Evolutionary conservation across 2,888 invertebrate genomes (phyloP).

Genomic region (Phymatocera aterrima): DNA sequence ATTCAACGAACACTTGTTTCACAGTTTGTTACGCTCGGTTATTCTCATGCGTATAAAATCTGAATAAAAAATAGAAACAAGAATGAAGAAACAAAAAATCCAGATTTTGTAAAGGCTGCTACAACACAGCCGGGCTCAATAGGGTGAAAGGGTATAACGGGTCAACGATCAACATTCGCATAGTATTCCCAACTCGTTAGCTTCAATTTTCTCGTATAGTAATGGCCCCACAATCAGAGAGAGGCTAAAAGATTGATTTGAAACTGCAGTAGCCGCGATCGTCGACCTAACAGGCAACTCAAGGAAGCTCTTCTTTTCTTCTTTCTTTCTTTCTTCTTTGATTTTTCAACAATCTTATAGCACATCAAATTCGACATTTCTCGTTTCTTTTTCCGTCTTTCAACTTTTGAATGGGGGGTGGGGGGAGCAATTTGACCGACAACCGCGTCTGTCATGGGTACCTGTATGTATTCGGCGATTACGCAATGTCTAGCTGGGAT

Average conservation of each 20-base stretch:
- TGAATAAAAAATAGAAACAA: neutral
- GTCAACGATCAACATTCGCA: constrained; percentile 3
- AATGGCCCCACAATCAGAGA: neutral
- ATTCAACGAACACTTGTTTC: constrained; percentile 9
- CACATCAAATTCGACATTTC: too few species aligned
- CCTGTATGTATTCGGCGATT: neutral
- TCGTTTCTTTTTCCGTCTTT: neutral
- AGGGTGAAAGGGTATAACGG: neutral
- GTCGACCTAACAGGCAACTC: neutral
- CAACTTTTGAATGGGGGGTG: neutral
- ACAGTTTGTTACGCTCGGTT: neutral
- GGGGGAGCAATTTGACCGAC: neutral
- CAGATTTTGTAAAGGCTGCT: neutral
- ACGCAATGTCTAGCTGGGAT: constrained; percentile 2
- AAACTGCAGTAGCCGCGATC: neutral
- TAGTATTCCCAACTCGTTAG: constrained; percentile 12
- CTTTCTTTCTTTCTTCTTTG: neutral
- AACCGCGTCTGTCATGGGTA: neutral
- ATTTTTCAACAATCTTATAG: too few species aligned
- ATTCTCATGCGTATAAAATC: neutral
- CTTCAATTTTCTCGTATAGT: constrained; percentile 9
- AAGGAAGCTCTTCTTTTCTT: neutral
- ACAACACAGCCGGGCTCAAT: neutral
- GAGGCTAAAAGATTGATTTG: neutral
- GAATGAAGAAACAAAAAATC: neutral